A percentile compares a stretch with the other conserved stretches of the same genome.
These are phyloP conservation scores for Lamellibrachia satsuma DNA, from an alignment of 2,888 invertebrate genomes.

Conservation along the genomic window DNA sequence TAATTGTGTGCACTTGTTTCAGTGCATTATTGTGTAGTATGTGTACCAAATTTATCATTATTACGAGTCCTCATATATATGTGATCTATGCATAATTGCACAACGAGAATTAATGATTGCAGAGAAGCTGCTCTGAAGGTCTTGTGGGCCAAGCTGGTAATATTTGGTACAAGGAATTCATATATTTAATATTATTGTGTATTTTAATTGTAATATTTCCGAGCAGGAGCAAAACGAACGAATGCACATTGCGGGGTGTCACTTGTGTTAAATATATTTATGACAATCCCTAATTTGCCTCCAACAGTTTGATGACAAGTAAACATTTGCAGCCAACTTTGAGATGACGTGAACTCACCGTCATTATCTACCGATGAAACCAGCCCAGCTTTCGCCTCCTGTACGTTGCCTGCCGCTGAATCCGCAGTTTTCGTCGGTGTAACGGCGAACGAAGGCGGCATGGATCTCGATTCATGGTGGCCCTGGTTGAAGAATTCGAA, in stretches of 20 bases:
- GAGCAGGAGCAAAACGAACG: background rate
- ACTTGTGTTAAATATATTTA: too few relatives aligned
- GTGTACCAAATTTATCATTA: background rate
- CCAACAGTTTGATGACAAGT: background rate
- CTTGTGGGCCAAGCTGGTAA: background rate
- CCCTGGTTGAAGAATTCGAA: slow-evolving; percentile 39
- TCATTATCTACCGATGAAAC: slow-evolving; percentile 2
- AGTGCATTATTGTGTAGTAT: background rate
- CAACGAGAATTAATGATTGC: background rate
- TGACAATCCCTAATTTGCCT: background rate
- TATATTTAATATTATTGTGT: background rate
- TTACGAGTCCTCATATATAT: background rate
- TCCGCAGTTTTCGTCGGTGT: background rate
- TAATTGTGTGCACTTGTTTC: background rate
- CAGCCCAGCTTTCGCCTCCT: background rate
- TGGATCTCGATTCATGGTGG: background rate
- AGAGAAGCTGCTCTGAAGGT: background rate
- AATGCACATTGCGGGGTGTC: background rate
- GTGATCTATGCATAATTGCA: background rate
- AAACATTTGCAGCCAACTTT: background rate
- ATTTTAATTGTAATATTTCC: background rate
- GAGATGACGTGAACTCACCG: background rate
- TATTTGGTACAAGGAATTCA: background rate
- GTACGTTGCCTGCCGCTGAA: background rate
- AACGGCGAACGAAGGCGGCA: slow-evolving; percentile 4